Conservation (phyloP, 2,797 vertebrate species). For the Etheostoma nigrum region DNA sequence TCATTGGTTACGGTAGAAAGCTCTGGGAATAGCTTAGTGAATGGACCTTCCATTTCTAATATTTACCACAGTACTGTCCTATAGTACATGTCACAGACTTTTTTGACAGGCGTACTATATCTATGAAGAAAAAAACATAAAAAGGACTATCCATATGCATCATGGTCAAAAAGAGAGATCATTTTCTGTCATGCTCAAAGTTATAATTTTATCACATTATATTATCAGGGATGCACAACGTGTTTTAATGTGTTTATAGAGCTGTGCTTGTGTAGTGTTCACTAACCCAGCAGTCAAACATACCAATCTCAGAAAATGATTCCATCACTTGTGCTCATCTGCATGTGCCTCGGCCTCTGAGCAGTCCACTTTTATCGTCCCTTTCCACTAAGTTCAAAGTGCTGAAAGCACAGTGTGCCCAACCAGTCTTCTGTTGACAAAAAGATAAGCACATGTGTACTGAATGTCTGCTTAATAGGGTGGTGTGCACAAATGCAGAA, state of each 20-base stretch:
- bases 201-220: background rate
- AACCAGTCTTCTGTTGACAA: conserved; percentile 61
- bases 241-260: background rate
- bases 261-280: background rate
- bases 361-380: conserved; percentile 10
- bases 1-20: background rate
- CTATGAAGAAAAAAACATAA: background rate
- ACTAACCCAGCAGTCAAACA: conserved; percentile 15
- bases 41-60: background rate
- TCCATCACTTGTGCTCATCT: background rate
- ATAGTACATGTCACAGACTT: background rate
- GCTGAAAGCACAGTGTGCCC: conserved; percentile 47
- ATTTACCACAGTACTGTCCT: background rate
- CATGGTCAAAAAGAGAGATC: background rate
- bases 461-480: conserved; percentile 20
- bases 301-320: background rate
- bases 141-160: background rate
- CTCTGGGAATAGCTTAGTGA: background rate
- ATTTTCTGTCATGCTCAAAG: background rate
- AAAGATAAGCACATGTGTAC: conserved; percentile 56
- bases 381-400: conserved; percentile 55
- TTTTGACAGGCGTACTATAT: background rate
- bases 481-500: conserved; percentile 17
- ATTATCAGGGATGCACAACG: too few relatives aligned
- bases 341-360: background rate